Percentiles rank a stretch among this genome's conserved stretches.
Evolutionary conservation across 2,888 invertebrate genomes (phyloP).

Genomic region (Chaitophorus viminalis): DNA sequence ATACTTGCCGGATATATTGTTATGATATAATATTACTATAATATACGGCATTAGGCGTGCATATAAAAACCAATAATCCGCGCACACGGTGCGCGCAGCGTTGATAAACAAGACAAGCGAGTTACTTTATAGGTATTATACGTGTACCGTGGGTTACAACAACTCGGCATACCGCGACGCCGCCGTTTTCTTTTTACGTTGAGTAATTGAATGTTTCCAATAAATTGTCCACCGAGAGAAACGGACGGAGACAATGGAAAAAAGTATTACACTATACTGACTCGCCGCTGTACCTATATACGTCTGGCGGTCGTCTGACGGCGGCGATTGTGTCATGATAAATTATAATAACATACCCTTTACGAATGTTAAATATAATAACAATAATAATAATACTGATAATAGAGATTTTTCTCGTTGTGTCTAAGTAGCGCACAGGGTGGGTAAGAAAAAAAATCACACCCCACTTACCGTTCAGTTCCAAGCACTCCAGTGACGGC

Average conservation of each 20-base stretch:
- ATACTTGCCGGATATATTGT: no score
- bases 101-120: no score
- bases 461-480: conserved; percentile 54
- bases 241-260: conserved; percentile 12
- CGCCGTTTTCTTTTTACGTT: no score
- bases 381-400: conserved; percentile 8
- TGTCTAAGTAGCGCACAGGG: background rate
- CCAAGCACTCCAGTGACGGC: conserved; percentile 43
- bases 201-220: conserved; percentile 49
- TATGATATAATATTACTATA: no score
- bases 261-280: conserved; percentile 22
- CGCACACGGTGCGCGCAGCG: no score
- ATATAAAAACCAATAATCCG: no score
- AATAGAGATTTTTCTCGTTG: background rate
- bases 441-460: background rate
- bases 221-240: conserved; percentile 30
- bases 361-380: conserved; percentile 10
- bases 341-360: conserved; percentile 21
- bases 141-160: no score
- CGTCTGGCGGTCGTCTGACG: conserved; percentile 35
- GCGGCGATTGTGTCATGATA: conserved; percentile 49
- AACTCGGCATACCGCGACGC: no score
- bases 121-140: no score
- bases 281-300: background rate
- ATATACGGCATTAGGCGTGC: no score